A percentile compares a stretch with the other conserved stretches of the same genome.
Evolutionary conservation across 2,113 vertebrate species (phyloP).

Genomic region (Cariama cristata): DNA sequence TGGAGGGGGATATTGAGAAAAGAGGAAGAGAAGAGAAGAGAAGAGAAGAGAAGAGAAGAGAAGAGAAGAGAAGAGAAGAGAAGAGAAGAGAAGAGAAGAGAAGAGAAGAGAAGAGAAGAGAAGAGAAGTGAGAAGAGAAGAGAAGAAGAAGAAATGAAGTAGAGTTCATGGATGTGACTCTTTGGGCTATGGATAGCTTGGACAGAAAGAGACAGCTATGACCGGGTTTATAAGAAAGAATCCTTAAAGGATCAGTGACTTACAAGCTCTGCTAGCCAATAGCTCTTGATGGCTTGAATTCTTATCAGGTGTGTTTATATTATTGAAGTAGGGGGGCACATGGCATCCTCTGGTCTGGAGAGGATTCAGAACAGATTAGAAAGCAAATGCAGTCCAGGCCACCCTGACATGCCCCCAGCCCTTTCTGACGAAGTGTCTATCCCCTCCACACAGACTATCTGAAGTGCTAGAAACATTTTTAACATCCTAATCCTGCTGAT

Average conservation of each 20-base stretch:
- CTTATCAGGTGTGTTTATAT: not conserved
- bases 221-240: not conserved
- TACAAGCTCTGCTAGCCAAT: not conserved
- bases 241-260: not conserved
- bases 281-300: not conserved
- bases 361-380: not conserved
- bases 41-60: no score
- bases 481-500: not conserved
- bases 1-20: not conserved
- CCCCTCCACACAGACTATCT: not conserved
- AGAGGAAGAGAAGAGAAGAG: no score
- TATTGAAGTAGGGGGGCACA: accelerated
- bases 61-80: no score
- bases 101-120: no score
- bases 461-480: not conserved
- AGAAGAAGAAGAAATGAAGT: not conserved
- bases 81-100: no score
- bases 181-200: not conserved
- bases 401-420: not conserved
- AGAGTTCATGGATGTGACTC: not conserved
- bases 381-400: not conserved
- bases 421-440: not conserved
- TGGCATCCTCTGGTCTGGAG: not conserved
- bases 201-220: not conserved
- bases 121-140: no score